phyloP scores from a whole-genome alignment of 2,797 vertebrate genomes.

The Melanotaenia parkinsoni region DNA sequence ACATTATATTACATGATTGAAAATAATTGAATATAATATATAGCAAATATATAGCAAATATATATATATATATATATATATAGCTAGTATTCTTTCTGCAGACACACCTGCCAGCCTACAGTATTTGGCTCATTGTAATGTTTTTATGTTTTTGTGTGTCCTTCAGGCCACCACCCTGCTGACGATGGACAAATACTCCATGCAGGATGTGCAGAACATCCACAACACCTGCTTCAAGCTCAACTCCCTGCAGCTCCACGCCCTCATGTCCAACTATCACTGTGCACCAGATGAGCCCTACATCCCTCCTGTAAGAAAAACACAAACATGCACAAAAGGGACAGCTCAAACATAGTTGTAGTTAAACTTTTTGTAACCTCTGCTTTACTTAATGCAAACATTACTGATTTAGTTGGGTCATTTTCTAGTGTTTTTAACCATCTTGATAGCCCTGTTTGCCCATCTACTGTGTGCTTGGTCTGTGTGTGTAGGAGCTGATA shows the following conservation, averaged over 20 bases:
- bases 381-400: too few relatives aligned
- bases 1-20: too few relatives aligned
- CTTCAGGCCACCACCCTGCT: slow-evolving; percentile 94
- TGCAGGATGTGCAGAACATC: slow-evolving; percentile 93
- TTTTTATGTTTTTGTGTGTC: slow-evolving; percentile 11
- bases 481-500: slow-evolving; percentile 88
- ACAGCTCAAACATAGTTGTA: not conserved
- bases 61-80: too few relatives aligned
- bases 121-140: not conserved
- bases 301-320: slow-evolving; percentile 90
- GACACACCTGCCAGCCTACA: too few relatives aligned
- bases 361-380: too few relatives aligned
- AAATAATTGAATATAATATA: too few relatives aligned
- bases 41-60: too few relatives aligned
- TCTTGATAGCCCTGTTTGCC: not conserved
- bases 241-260: slow-evolving; percentile 96
- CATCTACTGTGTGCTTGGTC: not conserved
- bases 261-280: slow-evolving; percentile 95
- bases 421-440: not conserved
- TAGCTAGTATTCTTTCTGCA: not conserved
- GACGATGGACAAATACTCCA: slow-evolving; percentile 98
- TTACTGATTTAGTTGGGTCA: not conserved
- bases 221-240: slow-evolving; percentile 99
- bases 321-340: not conserved
- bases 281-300: slow-evolving; percentile 97